Conservation (phyloP, 2,888 invertebrate species). For the Entomobrya proxima region DNA sequence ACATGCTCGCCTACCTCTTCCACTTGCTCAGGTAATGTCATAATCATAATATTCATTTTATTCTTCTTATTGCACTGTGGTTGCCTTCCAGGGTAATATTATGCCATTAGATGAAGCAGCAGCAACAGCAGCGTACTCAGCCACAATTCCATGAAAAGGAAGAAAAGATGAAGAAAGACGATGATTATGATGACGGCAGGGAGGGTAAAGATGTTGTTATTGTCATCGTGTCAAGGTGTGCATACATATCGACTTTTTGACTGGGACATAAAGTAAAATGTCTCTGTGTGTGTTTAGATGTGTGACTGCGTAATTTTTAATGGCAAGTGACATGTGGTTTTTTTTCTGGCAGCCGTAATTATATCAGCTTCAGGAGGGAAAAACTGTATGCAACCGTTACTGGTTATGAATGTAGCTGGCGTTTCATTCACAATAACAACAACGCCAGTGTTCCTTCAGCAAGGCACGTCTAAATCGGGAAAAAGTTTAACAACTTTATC, state of each 20-base stretch:
- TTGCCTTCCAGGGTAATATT: conserved; percentile 11
- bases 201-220: conserved; percentile 32
- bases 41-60: background rate
- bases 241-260: background rate
- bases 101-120: no score
- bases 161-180: background rate
- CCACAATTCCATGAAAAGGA: conserved; percentile 12
- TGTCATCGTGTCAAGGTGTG: conserved; percentile 39
- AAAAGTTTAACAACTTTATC: conserved; percentile 55
- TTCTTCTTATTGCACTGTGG: conserved; percentile 12
- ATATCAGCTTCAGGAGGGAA: background rate
- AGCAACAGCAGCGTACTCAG: no score
- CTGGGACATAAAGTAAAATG: background rate
- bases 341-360: background rate
- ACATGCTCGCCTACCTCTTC: conserved; percentile 5
- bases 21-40: conserved; percentile 2
- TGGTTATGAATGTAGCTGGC: background rate
- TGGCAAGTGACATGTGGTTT: conserved; percentile 9
- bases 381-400: background rate
- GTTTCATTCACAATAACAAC: no score
- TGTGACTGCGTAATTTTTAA: background rate
- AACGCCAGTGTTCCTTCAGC: background rate
- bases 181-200: conserved; percentile 35
- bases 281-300: background rate
- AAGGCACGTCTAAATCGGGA: background rate